Evolutionary conservation across 1,140 invertebrate species (phyloP).

Genomic region (Chionoecetes opilio): DNA sequence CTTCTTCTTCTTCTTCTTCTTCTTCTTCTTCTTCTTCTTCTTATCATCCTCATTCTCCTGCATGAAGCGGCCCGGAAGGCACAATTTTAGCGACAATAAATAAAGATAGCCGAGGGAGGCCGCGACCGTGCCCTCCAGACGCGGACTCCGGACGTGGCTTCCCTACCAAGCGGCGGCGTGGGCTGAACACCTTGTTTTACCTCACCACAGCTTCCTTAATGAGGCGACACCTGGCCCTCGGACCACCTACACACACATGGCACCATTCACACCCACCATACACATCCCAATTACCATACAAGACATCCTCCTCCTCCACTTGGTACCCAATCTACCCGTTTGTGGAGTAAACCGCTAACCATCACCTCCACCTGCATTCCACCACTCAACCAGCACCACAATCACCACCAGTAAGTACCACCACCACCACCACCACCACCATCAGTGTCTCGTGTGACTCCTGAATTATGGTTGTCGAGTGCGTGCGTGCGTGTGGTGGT

Average conservation of each 20-base stretch:
- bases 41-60: not conserved
- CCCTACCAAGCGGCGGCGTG: not conserved
- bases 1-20: not conserved
- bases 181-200: not conserved
- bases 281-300: too few species aligned
- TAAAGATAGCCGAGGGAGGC: not conserved
- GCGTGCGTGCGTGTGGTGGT: not conserved
- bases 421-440: too few species aligned
- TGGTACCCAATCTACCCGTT: too few species aligned
- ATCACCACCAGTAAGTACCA: not conserved
- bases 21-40: not conserved
- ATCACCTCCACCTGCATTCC: not conserved
- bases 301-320: too few species aligned
- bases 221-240: not conserved
- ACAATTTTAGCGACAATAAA: constrained; percentile 60
- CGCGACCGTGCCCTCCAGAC: not conserved
- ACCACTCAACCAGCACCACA: not conserved
- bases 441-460: too few species aligned
- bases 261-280: not conserved
- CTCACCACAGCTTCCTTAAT: not conserved
- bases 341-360: too few species aligned
- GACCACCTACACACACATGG: not conserved
- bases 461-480: too few species aligned
- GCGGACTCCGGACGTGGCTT: constrained; percentile 21
- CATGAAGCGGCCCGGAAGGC: not conserved